Evolutionary conservation across 2,888 invertebrate genomes (phyloP).

Genomic region (Tryphoninae sp.): DNA sequence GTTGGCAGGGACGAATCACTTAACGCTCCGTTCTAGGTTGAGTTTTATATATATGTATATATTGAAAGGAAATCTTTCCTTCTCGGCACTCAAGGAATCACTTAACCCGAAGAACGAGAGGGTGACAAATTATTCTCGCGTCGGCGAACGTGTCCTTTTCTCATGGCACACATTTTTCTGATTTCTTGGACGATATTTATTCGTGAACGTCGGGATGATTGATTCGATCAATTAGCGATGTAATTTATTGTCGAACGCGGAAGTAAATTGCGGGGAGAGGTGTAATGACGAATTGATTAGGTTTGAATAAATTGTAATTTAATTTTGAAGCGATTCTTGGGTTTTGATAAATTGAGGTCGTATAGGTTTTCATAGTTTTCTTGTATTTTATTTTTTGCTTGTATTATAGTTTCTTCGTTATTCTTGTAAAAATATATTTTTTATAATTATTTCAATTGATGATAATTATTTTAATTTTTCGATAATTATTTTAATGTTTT

Average conservation of each 20-base stretch:
- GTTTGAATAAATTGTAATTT: not conserved
- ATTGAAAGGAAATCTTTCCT: slow-evolving; percentile 46
- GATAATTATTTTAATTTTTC: no score
- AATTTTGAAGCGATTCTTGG: no score
- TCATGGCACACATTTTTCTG: slow-evolving; percentile 36
- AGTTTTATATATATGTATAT: slow-evolving; percentile 25
- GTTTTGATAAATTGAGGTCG: no score
- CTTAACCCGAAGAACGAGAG: slow-evolving; percentile 60
- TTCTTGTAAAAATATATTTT: no score
- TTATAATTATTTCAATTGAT: no score
- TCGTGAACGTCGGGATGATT: slow-evolving; percentile 33
- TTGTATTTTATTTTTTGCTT: no score
- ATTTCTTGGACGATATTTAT: slow-evolving; percentile 44
- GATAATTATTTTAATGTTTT: no score
- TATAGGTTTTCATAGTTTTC: no score
- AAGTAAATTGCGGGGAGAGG: not conserved
- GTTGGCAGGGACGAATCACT: slow-evolving; percentile 79
- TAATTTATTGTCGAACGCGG: not conserved
- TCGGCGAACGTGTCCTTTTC: slow-evolving; percentile 55
- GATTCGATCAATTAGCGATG: slow-evolving; percentile 8
- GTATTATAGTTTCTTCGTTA: no score
- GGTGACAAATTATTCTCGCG: slow-evolving; percentile 76
- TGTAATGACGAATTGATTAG: not conserved
- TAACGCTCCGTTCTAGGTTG: slow-evolving; percentile 67
- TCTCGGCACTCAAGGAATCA: slow-evolving; percentile 62